Conservation (phyloP, 2,888 invertebrate species). For the Tineola bisselliella region DNA sequence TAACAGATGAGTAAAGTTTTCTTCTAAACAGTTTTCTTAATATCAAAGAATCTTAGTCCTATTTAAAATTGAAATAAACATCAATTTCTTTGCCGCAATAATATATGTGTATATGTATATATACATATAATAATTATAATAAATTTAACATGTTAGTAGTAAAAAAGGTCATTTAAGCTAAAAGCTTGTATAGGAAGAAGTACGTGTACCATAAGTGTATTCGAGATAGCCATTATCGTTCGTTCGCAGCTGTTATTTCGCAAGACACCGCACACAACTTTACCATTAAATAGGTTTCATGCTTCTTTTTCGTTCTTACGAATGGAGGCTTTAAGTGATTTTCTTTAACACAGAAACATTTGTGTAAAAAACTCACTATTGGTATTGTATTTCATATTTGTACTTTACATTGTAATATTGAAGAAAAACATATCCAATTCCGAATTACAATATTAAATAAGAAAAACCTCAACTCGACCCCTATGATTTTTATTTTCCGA, state of each 20-base stretch:
- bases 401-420: background rate
- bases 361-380: too few species aligned
- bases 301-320: constrained; percentile 1
- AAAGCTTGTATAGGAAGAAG: constrained; percentile 12
- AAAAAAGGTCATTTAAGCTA: background rate
- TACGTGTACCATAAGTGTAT: constrained; percentile 13
- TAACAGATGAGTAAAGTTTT: too few species aligned
- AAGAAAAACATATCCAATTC: background rate
- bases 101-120: too few species aligned
- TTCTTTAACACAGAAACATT: too few species aligned
- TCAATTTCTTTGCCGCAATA: too few species aligned
- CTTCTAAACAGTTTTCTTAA: too few species aligned
- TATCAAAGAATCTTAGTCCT: too few species aligned
- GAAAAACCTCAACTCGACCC: background rate
- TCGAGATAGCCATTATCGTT: constrained; percentile 32
- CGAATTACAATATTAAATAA: background rate
- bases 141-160: too few species aligned
- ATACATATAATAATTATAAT: too few species aligned
- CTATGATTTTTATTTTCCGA: background rate
- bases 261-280: constrained; percentile 23
- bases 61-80: too few species aligned
- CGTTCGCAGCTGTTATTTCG: constrained; percentile 42
- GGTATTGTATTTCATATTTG: background rate
- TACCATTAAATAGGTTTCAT: background rate
- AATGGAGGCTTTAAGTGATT: background rate